Conservation (phyloP, 2,888 invertebrate species). For the Bimastos eiseni region DNA sequence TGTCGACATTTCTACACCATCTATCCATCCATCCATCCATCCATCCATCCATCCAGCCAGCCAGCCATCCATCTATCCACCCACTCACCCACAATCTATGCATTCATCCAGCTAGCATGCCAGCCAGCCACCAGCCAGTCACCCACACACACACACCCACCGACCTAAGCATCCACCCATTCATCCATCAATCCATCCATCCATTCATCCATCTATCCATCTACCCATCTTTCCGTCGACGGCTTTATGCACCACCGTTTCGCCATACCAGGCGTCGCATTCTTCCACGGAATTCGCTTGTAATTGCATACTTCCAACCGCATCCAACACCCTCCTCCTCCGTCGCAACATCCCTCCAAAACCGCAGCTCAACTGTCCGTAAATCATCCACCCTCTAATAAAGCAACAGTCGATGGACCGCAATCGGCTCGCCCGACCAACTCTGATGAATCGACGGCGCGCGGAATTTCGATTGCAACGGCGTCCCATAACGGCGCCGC, state of each 20-base stretch:
- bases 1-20: too few relatives aligned
- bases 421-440: background rate
- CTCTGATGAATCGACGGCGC: constrained; percentile 19
- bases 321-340: too few relatives aligned
- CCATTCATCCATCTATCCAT: background rate
- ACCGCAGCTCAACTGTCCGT: background rate
- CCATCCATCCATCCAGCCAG: too few relatives aligned
- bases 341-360: too few relatives aligned
- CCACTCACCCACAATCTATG: too few relatives aligned
- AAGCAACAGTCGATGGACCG: background rate
- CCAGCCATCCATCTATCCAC: too few relatives aligned
- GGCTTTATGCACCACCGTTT: background rate
- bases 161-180: background rate
- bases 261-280: background rate
- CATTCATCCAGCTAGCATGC: background rate
- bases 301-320: constrained; percentile 2
- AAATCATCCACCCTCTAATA: constrained; percentile 19
- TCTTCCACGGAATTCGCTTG: background rate
- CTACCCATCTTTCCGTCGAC: constrained; percentile 3
- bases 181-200: background rate
- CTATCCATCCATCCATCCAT: too few relatives aligned
- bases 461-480: constrained; percentile 15
- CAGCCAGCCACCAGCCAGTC: background rate
- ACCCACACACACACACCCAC: background rate
- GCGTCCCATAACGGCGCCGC: background rate